Base-by-base conservation (phyloP, 1,140 invertebrate genomes). In the Drosophila obscura region DNA sequence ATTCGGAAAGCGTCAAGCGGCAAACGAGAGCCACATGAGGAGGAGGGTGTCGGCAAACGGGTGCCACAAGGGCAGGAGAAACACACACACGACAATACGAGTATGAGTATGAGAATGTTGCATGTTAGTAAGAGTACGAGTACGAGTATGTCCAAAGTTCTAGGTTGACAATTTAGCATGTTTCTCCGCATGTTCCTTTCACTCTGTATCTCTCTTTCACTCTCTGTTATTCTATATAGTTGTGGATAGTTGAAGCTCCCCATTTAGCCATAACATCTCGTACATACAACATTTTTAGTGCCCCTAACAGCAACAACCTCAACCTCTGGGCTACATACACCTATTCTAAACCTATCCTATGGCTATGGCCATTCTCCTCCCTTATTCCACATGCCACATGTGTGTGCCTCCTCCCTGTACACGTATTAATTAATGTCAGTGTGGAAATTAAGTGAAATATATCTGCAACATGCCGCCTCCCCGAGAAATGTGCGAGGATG, bases 361-460 rank as follows among this genome's bases (percentile, higher is more conserved):
- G 0, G 3, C 3, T 11, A 39, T 13, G 4, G 4, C 35, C 4
- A 4, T 39, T 0, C 11, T 39, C 4, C 11, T 39, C 2, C 31
- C 31, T 39, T 39, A 4, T 24, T 8, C 6, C 35, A 46, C 51
- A 63, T 50, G 11, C 35, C 35, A 39, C 35, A 39, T 39, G 31
- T 35, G 31, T 35, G 31, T 35, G 11, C 35, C 35, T 3, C 35
- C 9, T 39, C 11, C 35, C 35, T 39, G 11, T 39, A 55, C 63
- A 57, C 62, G 78, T 85, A 85, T 85, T 85, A 85, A 85, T 85
- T 87, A 85, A 85, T 85, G 82, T 78, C 82, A 75, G 73, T 81
- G 81, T 78, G 78, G 78, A 85, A 87, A 87, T 87, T 88, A 87
- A 88, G 82, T 88, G 82, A 87, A 87, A 87, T 81, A 80, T 83